phyloP scores from a whole-genome alignment of 2,797 vertebrate species.

The Lepilemur septentrionalis region DNA sequence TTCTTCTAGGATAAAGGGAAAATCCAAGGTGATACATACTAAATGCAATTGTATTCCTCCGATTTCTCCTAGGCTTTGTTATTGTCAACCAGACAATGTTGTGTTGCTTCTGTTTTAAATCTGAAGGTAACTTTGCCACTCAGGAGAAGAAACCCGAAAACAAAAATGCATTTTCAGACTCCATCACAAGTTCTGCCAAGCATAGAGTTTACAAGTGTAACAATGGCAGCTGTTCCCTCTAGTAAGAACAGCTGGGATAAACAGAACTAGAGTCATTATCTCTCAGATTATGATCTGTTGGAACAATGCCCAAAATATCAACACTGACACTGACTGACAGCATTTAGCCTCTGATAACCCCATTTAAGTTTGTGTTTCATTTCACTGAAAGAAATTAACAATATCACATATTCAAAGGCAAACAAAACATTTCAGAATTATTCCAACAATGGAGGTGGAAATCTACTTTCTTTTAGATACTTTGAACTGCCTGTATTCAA shows the following conservation, averaged over 20 bases:
- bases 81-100: constrained; percentile 48
- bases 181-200: constrained; percentile 78
- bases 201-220: constrained; percentile 75
- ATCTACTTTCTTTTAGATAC: constrained; percentile 18
- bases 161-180: constrained; percentile 65
- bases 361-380: constrained; percentile 31
- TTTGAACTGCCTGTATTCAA: not conserved
- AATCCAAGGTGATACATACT: not conserved
- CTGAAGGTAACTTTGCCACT: constrained; percentile 41
- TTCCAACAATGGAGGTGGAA: not conserved
- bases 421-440: constrained; percentile 18
- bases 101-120: constrained; percentile 43
- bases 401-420: constrained; percentile 12
- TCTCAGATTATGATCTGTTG: constrained; percentile 68
- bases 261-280: constrained; percentile 67
- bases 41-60: not conserved
- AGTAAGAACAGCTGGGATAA: constrained; percentile 82
- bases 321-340: constrained; percentile 55
- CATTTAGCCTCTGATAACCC: constrained; percentile 59
- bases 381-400: constrained; percentile 57
- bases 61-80: constrained; percentile 40
- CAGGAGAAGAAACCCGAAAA: constrained; percentile 57
- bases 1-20: constrained; percentile 56
- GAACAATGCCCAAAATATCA: constrained; percentile 75
- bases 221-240: constrained; percentile 81